Evolutionary conservation across 1,140 invertebrate species (phyloP).

Genomic region (Pygmarrhopalites habei): DNA sequence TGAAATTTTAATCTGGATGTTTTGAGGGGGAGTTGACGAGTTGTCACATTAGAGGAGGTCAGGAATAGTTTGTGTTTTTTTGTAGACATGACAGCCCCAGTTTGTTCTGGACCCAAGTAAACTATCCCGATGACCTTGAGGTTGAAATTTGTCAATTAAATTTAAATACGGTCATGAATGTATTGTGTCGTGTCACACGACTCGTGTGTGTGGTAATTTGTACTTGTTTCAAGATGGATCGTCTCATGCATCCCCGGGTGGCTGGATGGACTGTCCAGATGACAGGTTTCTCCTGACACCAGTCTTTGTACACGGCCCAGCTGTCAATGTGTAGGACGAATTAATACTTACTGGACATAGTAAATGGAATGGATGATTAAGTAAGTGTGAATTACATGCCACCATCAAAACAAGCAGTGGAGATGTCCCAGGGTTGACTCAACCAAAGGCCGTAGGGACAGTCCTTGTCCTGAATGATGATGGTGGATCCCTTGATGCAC

Average conservation of each 20-base stretch:
- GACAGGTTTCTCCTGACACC: constrained; percentile 22
- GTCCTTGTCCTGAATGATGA: constrained; percentile 1
- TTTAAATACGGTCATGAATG: no score
- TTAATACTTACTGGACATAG: no score
- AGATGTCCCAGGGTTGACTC: constrained; percentile 16
- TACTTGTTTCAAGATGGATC: neutral
- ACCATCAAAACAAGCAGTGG: constrained; percentile 22
- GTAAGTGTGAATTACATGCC: constrained; percentile 36
- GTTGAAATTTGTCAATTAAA: neutral
- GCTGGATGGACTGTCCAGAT: constrained; percentile 26
- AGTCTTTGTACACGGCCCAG: constrained; percentile 31
- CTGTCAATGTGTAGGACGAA: constrained; percentile 2
- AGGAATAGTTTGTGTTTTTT: constrained; percentile 21
- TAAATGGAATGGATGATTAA: constrained; percentile 10
- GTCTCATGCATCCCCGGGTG: constrained; percentile 20
- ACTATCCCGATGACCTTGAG: constrained; percentile 20
- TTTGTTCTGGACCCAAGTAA: constrained; percentile 9
- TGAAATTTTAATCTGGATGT: constrained; percentile 6
- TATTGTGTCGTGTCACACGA: no score
- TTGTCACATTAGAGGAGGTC: constrained; percentile 3
- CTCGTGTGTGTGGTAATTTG: no score
- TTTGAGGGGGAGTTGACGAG: no score
- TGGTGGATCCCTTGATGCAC: constrained; percentile 17
- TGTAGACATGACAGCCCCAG: constrained; percentile 19
- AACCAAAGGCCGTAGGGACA: constrained; percentile 28